These are phyloP conservation scores for Lucifuga dentata DNA, from an alignment of 2,113 vertebrate species.

Conservation along the genomic window DNA sequence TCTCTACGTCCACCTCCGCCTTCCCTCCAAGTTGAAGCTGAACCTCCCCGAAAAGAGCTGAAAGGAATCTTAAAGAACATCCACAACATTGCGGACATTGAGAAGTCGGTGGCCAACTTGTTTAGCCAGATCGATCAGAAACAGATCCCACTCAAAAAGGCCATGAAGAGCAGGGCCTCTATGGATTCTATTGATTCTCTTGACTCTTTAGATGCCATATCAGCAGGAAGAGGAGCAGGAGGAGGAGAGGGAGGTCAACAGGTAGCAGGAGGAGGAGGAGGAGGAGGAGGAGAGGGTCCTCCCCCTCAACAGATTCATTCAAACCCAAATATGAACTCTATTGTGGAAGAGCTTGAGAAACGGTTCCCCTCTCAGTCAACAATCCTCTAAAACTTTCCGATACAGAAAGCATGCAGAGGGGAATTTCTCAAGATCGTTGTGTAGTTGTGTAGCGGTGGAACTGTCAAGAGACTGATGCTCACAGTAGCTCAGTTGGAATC, in stretches of 20 bases:
- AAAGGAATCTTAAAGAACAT: conserved; percentile 95
- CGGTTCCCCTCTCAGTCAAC: conserved; percentile 88
- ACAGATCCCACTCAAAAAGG: conserved; percentile 80
- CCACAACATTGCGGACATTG: conserved; percentile 93
- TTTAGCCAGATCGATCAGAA: conserved; percentile 95
- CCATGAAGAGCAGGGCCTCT: conserved; percentile 75
- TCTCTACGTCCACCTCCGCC: conserved; percentile 57
- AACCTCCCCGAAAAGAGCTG: conserved; percentile 82
- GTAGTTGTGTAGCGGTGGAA: neutral
- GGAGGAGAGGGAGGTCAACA: conserved; percentile 62
- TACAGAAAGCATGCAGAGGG: conserved; percentile 3
- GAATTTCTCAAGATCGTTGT: conserved; percentile 18
- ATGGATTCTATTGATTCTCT: conserved; percentile 66
- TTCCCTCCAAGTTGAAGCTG: conserved; percentile 42
- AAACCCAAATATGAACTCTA: conserved; percentile 82
- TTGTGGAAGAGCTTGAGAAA: conserved; percentile 87
- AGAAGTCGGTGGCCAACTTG: conserved; percentile 97
- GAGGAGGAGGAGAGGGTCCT: conserved; percentile 20
- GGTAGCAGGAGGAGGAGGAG: conserved; percentile 16
- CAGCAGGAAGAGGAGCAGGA: conserved; percentile 32
- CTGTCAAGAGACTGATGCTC: conserved; percentile 41
- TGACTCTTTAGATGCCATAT: conserved; percentile 46
- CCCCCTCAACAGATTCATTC: conserved; percentile 57
- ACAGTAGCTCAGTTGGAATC: conserved; percentile 43
- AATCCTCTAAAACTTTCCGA: conserved; percentile 79